Evolutionary conservation across 1,140 invertebrate species (phyloP).

Genomic region (Lanistes nyassanus): DNA sequence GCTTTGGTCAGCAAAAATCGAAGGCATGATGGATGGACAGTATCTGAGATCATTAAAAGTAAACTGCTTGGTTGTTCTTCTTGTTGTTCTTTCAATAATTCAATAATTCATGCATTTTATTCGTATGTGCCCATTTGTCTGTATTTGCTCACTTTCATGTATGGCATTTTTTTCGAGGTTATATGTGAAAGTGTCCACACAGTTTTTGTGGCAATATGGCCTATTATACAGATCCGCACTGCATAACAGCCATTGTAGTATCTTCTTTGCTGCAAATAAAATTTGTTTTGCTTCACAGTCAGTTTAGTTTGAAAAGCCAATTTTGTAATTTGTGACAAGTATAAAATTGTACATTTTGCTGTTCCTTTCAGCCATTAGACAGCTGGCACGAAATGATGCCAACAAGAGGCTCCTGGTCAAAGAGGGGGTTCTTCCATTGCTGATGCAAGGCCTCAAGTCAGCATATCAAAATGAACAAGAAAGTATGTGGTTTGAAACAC

Average conservation of each 20-base stretch:
- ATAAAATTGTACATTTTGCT: too few relatives aligned
- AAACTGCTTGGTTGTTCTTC: neutral
- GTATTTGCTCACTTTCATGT: neutral
- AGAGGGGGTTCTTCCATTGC: slow-evolving; percentile 40
- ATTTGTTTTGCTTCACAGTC: too few relatives aligned
- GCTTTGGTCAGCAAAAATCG: slow-evolving; percentile 11
- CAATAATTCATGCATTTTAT: neutral
- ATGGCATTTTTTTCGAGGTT: neutral
- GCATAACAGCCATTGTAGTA: too few relatives aligned
- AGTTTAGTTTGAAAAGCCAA: too few relatives aligned
- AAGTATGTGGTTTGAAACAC: slow-evolving; percentile 28
- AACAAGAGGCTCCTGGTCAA: slow-evolving; percentile 46
- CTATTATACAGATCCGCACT: too few relatives aligned
- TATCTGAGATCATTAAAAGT: slow-evolving; percentile 26
- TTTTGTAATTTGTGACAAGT: too few relatives aligned
- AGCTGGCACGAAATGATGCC: slow-evolving; percentile 47
- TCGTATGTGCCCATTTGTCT: neutral
- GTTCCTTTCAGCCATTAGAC: slow-evolving; percentile 34
- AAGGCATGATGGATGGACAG: slow-evolving; percentile 19
- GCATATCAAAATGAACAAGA: slow-evolving; percentile 30
- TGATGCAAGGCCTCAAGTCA: slow-evolving; percentile 30
- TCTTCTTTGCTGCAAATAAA: too few relatives aligned
- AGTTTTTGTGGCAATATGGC: too few relatives aligned
- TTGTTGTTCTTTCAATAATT: neutral
- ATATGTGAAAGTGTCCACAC: neutral